Percentiles rank a stretch among this genome's conserved stretches.
Conservation (phyloP, 2,797 vertebrate genomes). For the Poecilia gillii region DNA sequence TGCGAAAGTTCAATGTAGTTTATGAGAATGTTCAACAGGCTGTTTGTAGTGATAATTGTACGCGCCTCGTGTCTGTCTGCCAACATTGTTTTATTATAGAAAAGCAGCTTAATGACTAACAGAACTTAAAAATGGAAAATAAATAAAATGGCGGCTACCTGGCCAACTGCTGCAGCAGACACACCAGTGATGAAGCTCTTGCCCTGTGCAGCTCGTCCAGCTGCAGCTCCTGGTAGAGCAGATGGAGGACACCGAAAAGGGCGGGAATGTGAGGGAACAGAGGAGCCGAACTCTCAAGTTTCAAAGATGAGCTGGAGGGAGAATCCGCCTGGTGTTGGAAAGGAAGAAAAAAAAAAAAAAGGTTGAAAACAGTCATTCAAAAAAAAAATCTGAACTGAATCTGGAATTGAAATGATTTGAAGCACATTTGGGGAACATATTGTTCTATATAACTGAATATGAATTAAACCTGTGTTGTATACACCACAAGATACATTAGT, state of each 20-base stretch:
- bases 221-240: conserved; percentile 95
- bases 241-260: conserved; percentile 94
- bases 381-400: not conserved
- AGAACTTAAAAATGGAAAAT: not conserved
- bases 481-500: not conserved
- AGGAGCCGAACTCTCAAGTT: conserved; percentile 88
- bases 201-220: conserved; percentile 93
- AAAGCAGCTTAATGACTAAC: not conserved
- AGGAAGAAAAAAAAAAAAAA: too few relatives aligned
- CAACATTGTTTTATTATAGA: conserved; percentile 8
- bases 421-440: not conserved
- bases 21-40: conserved; percentile 4
- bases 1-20: conserved; percentile 12
- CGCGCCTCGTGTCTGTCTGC: conserved; percentile 2
- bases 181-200: conserved; percentile 86
- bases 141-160: conserved; percentile 77
- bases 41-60: conserved; percentile 19
- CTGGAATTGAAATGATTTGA: not conserved
- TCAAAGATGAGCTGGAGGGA: conserved; percentile 70
- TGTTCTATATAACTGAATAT: not conserved
- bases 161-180: conserved; percentile 93
- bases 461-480: not conserved
- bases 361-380: not conserved
- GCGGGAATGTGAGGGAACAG: conserved; percentile 93
- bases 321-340: conserved; percentile 38